Evolutionary conservation across 1,140 invertebrate genomes (phyloP), one percentile per base, ranked within the genome.

Genomic region (Pseudomyrmex concolor): DNA sequence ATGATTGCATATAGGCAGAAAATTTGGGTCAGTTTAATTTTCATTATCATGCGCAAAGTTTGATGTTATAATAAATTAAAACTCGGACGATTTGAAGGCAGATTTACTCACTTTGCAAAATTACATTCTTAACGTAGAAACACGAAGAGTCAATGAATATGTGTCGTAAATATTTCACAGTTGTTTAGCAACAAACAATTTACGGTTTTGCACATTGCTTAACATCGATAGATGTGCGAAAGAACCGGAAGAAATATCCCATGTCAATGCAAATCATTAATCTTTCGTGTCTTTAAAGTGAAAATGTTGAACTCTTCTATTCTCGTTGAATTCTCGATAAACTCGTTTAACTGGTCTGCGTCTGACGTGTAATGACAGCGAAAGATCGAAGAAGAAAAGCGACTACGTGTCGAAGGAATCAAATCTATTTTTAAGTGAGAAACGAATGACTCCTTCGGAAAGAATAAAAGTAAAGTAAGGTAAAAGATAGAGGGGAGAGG

Each of bases 241-340:
- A 68, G 50, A 70, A 59, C 50, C 12, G 19, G 7, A 7, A 45
- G 43, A 59, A 13, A 71, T 59, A 25, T 80, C 43, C 10, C 54
- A 43, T 19, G 54, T 59, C 19, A 70, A 80, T 48, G 54, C 64
- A 70, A 70, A 70, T 80, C 66, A 85, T 81, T 74, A 82, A 85
- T 87, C 59, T 78, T 43, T 55, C 48, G 45, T 59, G 45, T 77
- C 57, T 12, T 48, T 19, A 51, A 68, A 9, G 60, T 55, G 59
- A 73, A 76, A 88, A 88, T 74, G 54, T 34, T 34, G 43, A 71
- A 87, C 73, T 50, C 84, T 87, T 85, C 78, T 84, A 67, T 80
- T 62, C 72, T 54, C 50, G 5, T 51, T 50, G 57, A 83, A 78
- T 70, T 25, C 45, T 13, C 13, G 57, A 62, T 74, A 85, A 87